Percentiles rank a stretch among this genome's conserved stretches.
phyloP scores from a whole-genome alignment of 30 jellyfish, hydroid and myxozoan genomes.

The Aurelia sp. region DNA sequence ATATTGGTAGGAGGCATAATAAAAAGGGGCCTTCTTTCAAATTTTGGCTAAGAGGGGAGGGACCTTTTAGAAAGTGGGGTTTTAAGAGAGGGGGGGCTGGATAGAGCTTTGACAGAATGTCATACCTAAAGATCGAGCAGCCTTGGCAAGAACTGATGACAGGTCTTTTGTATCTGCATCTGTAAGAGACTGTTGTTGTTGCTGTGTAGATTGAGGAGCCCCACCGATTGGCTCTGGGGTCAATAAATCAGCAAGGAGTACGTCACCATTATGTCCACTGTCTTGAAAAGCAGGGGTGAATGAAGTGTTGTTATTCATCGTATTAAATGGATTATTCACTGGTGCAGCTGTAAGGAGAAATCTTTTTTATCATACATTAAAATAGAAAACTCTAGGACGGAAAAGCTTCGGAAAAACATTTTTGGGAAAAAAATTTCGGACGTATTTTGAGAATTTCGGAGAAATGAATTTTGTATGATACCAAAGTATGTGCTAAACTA shows the following conservation, averaged over 20 bases:
- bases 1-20: too few species aligned
- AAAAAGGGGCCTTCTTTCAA: too few species aligned
- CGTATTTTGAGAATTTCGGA: too few species aligned
- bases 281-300: conserved; percentile 56
- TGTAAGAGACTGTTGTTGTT: background rate
- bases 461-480: too few species aligned
- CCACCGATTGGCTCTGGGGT: conserved; percentile 71
- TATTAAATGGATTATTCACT: conserved; percentile 39
- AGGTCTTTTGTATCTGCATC: conserved; percentile 78
- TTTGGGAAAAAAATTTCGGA: too few species aligned
- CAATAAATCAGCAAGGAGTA: conserved; percentile 71
- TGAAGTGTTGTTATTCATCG: conserved; percentile 43
- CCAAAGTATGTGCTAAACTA: too few species aligned
- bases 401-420: too few species aligned
- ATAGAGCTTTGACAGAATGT: background rate
- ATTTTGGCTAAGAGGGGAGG: too few species aligned
- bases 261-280: conserved; percentile 42
- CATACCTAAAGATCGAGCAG: conserved; percentile 92
- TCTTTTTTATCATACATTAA: too few species aligned
- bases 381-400: too few species aligned
- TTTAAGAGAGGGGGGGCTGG: too few species aligned
- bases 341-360: conserved; percentile 24
- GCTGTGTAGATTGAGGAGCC: conserved; percentile 11
- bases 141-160: conserved; percentile 81
- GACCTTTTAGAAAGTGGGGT: too few species aligned